Evolutionary conservation across 2,113 vertebrate species (phyloP), one percentile per base, ranked within the genome.

Genomic region (Lonchura striata): DNA sequence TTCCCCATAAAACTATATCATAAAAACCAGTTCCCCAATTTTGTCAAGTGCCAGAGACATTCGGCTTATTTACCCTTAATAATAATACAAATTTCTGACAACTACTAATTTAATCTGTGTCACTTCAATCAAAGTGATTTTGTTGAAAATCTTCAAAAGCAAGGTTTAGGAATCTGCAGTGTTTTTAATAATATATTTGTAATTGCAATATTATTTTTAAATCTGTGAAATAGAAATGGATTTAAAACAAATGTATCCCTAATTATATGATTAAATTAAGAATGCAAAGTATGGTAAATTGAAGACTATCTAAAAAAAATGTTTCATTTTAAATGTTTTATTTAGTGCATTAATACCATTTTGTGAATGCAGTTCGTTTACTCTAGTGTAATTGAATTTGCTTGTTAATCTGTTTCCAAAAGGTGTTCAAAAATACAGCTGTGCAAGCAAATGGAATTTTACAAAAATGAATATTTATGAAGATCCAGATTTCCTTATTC

Each of bases 391-490:
- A 98, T 93, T 97, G 96, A 97, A 97, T 97, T 96, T 97, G 93
- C 91, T 97, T 97, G 95, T 96, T 97, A 97, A 97, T 97, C 90
- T 37, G 84, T 90, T 97, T 97, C 96, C 93, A 94, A 95, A 97
- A 98, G 97, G 97, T 98, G 96, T 97, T 96, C 92, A 92, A 92
- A 79, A 95, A 97, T 97, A 94, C 95, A 97, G 97, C 97, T 98
- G 97, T 88, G 93, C 95, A 97, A 97, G 97, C 97, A 98, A 97
- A 96, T 94, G 79, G 60, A 90, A 94, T 94, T 80, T 93, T 92
- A 49, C 60, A 87, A 96, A 97, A 97, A 97, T 96, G 61, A 98
- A 98, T 98, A 98, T 97, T 97, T 97, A 98, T 97, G 96, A 93
- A 88, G 92, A 97, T 96, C 50, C 92, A 96, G 93, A 97, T 97